phyloP scores from a whole-genome alignment of 2,113 vertebrate genomes.

The Oxyura jamaicensis region DNA sequence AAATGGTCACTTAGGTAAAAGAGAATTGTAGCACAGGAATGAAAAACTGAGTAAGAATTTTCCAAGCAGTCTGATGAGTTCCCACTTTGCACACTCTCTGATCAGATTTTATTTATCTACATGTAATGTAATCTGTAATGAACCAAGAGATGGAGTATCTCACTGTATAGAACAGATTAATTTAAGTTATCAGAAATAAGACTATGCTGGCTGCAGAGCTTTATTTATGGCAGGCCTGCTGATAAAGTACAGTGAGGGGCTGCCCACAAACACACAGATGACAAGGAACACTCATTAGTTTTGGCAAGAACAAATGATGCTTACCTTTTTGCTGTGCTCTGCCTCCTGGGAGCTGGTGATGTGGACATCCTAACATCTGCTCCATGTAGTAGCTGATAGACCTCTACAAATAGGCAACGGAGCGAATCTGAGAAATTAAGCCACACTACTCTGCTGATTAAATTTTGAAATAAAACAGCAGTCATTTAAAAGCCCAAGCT shows the following conservation, averaged over 20 bases:
- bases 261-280: not conserved
- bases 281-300: not conserved
- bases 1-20: not conserved
- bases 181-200: not conserved
- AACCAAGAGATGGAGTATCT: not conserved
- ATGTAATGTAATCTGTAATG: not conserved
- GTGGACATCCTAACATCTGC: not conserved
- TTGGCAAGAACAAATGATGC: not conserved
- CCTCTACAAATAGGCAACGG: not conserved
- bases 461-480: not conserved
- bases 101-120: not conserved
- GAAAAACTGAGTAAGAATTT: not conserved
- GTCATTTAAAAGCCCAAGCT: not conserved
- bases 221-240: not conserved
- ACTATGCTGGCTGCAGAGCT: not conserved
- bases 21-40: not conserved
- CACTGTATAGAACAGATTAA: not conserved
- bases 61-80: not conserved
- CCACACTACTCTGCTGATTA: not conserved
- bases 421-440: not conserved
- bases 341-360: not conserved
- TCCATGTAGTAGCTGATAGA: not conserved
- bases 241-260: rapidly evolving
- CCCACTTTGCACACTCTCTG: not conserved
- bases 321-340: not conserved